Conservation (phyloP, 2,888 invertebrate species). For the Hoplodrina blanda region DNA sequence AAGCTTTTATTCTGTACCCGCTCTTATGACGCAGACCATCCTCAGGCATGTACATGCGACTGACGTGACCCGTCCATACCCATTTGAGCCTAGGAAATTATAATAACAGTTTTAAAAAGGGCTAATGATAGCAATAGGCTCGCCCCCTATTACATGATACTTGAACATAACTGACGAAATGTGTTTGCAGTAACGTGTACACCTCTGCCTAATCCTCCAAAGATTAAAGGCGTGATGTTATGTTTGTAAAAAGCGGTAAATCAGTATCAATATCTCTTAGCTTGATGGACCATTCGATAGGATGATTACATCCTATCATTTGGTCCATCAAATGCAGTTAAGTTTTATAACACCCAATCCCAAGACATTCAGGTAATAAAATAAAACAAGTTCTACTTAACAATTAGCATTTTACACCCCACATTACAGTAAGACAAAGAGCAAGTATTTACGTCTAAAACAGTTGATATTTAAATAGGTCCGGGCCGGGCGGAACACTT, state of each 20-base stretch:
- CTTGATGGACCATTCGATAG: not conserved
- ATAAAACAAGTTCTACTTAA: slow-evolving; percentile 61
- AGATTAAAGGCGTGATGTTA: too few species aligned
- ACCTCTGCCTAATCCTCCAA: too few species aligned
- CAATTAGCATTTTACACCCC: slow-evolving; percentile 71
- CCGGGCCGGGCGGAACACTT: slow-evolving; percentile 86
- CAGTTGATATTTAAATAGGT: slow-evolving; percentile 88
- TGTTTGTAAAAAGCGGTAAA: not conserved
- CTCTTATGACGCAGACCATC: too few species aligned
- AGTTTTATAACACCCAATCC: slow-evolving; percentile 46
- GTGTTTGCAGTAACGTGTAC: too few species aligned
- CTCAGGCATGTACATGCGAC: too few species aligned
- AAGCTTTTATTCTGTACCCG: too few species aligned
- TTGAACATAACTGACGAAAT: too few species aligned
- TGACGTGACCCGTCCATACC: too few species aligned
- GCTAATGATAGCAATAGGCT: too few species aligned
- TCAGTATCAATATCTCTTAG: slow-evolving; percentile 13
- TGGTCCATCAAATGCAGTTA: slow-evolving; percentile 43
- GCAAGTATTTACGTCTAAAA: slow-evolving; percentile 82
- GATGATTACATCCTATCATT: slow-evolving; percentile 21
- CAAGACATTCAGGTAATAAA: slow-evolving; percentile 48
- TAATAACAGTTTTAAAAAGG: not conserved
- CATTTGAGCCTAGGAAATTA: too few species aligned
- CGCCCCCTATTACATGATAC: too few species aligned
- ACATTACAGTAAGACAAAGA: slow-evolving; percentile 70